These are phyloP conservation scores for Pterois miles DNA, from an alignment of 2,797 vertebrate genomes.

Conservation along the genomic window DNA sequence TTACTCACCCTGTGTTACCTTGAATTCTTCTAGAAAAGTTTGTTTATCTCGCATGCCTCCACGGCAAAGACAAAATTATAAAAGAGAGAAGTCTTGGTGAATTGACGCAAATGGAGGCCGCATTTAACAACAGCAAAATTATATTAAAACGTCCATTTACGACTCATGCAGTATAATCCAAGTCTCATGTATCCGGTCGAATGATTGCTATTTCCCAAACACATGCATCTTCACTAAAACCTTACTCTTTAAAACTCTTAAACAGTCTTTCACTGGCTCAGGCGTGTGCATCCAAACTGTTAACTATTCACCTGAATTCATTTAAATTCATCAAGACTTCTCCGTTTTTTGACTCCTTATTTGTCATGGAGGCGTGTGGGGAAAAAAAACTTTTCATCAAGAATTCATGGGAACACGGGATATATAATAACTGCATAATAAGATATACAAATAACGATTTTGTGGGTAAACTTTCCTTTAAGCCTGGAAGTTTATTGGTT, in stretches of 20 bases:
- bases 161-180: background rate
- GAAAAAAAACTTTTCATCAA: background rate
- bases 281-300: background rate
- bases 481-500: conserved; percentile 38
- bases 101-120: background rate
- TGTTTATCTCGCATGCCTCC: background rate
- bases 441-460: background rate
- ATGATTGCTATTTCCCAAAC: background rate
- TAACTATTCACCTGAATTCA: too few relatives aligned
- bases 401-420: background rate
- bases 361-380: too few relatives aligned
- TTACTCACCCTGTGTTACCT: background rate
- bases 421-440: too few relatives aligned
- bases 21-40: background rate
- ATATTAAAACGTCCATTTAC: background rate
- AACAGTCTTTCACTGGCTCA: too few relatives aligned
- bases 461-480: background rate
- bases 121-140: background rate
- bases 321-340: background rate
- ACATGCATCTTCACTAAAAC: background rate
- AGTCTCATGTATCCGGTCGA: background rate
- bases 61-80: background rate
- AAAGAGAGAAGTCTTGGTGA: background rate
- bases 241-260: background rate
- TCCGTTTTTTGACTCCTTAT: background rate